These are phyloP conservation scores for Mythimna lalbum DNA, from an alignment of 2,888 invertebrate species.

Conservation along the genomic window DNA sequence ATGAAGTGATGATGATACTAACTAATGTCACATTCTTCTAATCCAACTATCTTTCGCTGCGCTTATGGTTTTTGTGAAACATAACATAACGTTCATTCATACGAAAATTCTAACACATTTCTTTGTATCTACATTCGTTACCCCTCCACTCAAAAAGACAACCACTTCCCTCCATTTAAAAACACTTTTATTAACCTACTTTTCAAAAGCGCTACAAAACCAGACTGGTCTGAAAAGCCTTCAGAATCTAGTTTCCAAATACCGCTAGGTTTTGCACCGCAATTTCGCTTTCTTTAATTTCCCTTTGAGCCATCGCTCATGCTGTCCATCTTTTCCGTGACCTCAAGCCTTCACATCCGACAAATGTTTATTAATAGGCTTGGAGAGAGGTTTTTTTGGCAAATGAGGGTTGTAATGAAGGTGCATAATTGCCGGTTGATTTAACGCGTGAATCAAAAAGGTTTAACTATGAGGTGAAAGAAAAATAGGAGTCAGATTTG, in stretches of 20 bases:
- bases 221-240: constrained; percentile 44
- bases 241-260: constrained; percentile 60
- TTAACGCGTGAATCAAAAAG: neutral
- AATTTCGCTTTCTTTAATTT: constrained; percentile 77
- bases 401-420: neutral
- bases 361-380: constrained; percentile 52
- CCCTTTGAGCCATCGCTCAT: constrained; percentile 73
- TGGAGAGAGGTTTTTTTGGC: constrained; percentile 13
- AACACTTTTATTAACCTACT: constrained; percentile 60
- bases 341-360: constrained; percentile 53
- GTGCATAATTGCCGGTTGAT: constrained; percentile 1
- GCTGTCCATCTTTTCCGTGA: constrained; percentile 66
- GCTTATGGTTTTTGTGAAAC: no score
- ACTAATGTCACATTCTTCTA: no score
- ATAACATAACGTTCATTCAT: no score
- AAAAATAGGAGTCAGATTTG: no score
- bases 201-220: constrained; percentile 44
- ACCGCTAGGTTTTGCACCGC: constrained; percentile 50
- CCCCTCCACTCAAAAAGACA: constrained; percentile 17
- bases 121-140: neutral
- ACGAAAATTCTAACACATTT: neutral
- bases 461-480: no score
- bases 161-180: constrained; percentile 32
- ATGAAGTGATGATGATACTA: no score
- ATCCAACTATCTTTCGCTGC: no score